Conservation (phyloP, 1,140 invertebrate genomes). For the Heterodera schachtii region DNA sequence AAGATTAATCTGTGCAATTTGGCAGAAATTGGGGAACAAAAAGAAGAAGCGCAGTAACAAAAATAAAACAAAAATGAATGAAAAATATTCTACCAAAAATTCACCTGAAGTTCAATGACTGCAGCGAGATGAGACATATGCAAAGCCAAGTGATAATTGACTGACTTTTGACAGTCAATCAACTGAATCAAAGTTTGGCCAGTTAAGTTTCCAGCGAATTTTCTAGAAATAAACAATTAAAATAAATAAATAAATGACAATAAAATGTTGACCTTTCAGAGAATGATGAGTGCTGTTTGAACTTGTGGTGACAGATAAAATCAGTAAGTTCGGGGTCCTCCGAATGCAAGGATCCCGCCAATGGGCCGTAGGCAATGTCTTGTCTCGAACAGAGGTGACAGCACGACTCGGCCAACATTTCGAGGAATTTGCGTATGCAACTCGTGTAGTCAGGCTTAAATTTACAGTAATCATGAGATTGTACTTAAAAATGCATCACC, state of each 20-base stretch:
- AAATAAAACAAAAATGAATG: conserved; percentile 29
- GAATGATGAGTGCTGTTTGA: not conserved
- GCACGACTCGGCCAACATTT: conserved; percentile 17
- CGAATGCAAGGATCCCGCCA: not conserved
- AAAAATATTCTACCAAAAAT: not conserved
- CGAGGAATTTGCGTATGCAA: conserved; percentile 35
- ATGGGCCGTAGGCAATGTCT: conserved; percentile 10
- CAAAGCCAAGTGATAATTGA: conserved; percentile 52
- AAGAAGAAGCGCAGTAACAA: too few relatives aligned
- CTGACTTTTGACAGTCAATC: conserved; percentile 37
- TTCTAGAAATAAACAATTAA: conserved; percentile 19
- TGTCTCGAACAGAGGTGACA: conserved; percentile 3
- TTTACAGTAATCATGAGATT: not conserved
- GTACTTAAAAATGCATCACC: conserved; percentile 5
- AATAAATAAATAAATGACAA: not conserved
- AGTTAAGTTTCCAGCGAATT: not conserved
- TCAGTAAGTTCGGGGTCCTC: conserved; percentile 23
- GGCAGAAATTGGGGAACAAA: too few relatives aligned
- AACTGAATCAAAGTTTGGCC: conserved; percentile 38
- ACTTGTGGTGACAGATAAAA: conserved; percentile 22
- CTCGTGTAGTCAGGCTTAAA: conserved; percentile 31
- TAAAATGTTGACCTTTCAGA: not conserved
- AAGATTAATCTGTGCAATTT: not conserved
- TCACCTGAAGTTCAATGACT: conserved; percentile 33
- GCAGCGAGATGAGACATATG: conserved; percentile 46